These are phyloP conservation scores for Gadus chalcogrammus DNA, from an alignment of 2,113 vertebrate species.

Conservation along the genomic window DNA sequence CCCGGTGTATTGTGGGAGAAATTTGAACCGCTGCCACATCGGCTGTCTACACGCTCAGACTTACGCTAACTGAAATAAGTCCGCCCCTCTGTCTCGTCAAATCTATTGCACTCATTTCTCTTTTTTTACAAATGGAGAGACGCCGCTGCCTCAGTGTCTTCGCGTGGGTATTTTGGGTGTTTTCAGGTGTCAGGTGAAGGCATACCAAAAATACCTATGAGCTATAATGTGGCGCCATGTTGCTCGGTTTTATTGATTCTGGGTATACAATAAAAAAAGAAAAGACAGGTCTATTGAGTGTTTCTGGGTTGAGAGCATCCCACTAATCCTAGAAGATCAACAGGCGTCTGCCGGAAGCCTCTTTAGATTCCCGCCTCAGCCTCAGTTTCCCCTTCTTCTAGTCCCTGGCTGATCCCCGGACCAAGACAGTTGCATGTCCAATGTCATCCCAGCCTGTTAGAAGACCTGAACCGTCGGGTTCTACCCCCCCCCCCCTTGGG, in stretches of 20 bases:
- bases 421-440: slow-evolving; percentile 13
- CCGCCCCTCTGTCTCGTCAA: no score
- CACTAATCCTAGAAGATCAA: neutral
- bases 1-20: slow-evolving; percentile 35
- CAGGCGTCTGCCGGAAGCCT: neutral
- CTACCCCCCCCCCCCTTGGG: slow-evolving; percentile 42
- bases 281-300: neutral
- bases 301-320: neutral
- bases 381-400: neutral
- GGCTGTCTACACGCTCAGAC: slow-evolving; percentile 20
- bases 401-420: neutral
- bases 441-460: slow-evolving; percentile 6
- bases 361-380: neutral
- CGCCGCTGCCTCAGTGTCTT: neutral
- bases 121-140: no score
- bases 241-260: neutral
- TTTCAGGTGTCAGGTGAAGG: neutral
- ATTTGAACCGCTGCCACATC: slow-evolving; percentile 46
- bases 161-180: slow-evolving; percentile 10
- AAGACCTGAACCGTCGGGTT: no score
- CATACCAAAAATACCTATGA: slow-evolving; percentile 6
- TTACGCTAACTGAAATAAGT: slow-evolving; percentile 13
- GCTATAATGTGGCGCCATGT: neutral
- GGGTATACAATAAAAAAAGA: neutral
- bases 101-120: no score